These are phyloP conservation scores for Butorides virescens DNA, from an alignment of 2,113 vertebrate genomes.

Conservation along the genomic window DNA sequence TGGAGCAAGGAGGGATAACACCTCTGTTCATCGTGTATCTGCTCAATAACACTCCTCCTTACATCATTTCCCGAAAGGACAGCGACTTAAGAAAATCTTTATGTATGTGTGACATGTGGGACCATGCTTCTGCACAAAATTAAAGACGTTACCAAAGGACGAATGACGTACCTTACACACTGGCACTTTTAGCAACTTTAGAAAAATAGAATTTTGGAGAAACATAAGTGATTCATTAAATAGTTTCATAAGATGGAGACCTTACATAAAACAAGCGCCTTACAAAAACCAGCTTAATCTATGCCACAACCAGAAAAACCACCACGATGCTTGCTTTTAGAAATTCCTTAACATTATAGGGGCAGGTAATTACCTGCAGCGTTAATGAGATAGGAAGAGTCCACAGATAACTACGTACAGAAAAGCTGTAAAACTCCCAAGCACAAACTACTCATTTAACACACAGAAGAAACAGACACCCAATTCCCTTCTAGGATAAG, in stretches of 20 bases:
- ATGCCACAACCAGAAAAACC: neutral
- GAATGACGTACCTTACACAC: neutral
- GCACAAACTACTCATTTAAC: neutral
- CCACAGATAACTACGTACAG: neutral
- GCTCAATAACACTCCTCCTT: neutral
- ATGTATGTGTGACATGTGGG: rapidly evolving
- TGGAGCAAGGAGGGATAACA: neutral
- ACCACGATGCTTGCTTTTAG: neutral
- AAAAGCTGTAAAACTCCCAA: neutral
- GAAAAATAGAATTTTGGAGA: neutral
- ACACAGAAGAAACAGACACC: neutral
- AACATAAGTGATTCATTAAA: neutral
- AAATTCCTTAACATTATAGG: neutral
- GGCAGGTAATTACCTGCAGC: neutral
- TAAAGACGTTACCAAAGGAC: neutral
- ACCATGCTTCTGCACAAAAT: neutral
- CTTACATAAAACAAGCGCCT: neutral
- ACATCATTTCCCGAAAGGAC: neutral
- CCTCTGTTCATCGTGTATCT: rapidly evolving
- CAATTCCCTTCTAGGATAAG: neutral
- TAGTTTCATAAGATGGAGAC: neutral
- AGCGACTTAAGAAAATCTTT: neutral
- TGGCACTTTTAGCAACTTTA: neutral
- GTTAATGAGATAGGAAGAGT: neutral
- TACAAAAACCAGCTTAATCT: neutral